A percentile compares a stretch with the other conserved stretches of the same genome.
These are phyloP conservation scores for Melolontha melolontha DNA, from an alignment of 2,888 invertebrate genomes.

Conservation along the genomic window DNA sequence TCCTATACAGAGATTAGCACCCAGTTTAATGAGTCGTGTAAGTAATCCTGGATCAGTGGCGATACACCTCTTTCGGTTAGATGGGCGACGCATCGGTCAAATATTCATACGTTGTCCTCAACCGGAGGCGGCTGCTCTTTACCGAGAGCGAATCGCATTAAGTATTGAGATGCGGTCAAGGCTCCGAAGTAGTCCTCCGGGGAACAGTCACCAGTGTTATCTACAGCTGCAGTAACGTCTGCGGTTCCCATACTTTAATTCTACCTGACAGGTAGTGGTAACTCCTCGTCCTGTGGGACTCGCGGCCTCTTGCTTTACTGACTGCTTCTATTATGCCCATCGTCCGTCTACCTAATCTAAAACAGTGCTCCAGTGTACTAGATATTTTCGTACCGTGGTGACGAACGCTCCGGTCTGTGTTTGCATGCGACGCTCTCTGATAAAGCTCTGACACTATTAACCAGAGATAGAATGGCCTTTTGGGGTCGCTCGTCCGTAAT, in stretches of 20 bases:
- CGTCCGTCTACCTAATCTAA: slow-evolving; percentile 27
- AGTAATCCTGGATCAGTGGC: slow-evolving; percentile 67
- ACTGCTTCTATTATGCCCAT: slow-evolving; percentile 41
- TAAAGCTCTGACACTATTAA: slow-evolving; percentile 58
- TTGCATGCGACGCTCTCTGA: slow-evolving; percentile 64
- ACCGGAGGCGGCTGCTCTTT: slow-evolving; percentile 53
- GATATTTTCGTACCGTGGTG: slow-evolving; percentile 26
- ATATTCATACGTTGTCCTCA: slow-evolving; percentile 61
- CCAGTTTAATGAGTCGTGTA: slow-evolving; percentile 68
- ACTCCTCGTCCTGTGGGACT: slow-evolving; percentile 61
- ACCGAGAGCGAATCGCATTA: slow-evolving; percentile 59
- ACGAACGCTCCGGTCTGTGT: slow-evolving; percentile 67
- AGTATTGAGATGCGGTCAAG: slow-evolving; percentile 63
- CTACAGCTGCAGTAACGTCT: slow-evolving; percentile 62
- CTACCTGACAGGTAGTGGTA: slow-evolving; percentile 69
- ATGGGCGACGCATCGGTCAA: slow-evolving; percentile 61
- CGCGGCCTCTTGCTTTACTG: slow-evolving; percentile 48
- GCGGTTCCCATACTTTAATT: slow-evolving; percentile 70
- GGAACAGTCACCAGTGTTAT: slow-evolving; percentile 61
- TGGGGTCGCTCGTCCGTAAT: slow-evolving; percentile 55
- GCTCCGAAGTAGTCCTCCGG: slow-evolving; percentile 56
- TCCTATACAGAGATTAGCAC: slow-evolving; percentile 66
- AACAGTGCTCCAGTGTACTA: slow-evolving; percentile 18
- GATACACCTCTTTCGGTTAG: slow-evolving; percentile 27
- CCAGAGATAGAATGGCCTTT: slow-evolving; percentile 57